Base-by-base conservation (phyloP, 1,140 invertebrate species). In the Lerema accius region DNA sequence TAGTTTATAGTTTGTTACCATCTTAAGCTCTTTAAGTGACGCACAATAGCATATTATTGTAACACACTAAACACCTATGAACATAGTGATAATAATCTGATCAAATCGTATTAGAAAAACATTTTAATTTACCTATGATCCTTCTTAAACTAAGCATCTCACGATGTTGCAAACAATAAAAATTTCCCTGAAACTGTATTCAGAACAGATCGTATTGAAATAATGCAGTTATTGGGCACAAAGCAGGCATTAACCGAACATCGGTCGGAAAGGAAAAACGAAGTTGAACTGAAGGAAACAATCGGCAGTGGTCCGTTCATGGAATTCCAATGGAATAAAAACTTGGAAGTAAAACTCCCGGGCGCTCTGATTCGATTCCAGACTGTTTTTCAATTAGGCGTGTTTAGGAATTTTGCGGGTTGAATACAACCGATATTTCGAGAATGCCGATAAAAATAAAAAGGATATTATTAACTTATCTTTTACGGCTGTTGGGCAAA, bases 351-450 rank as follows among this genome's bases (percentile, higher is more conserved):
- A 15, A 32, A 56, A 56, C 53, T 56, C 39, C n/a, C 35, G 4
- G 28, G 23, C 16, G 55, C 55, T 26, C 42, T 35, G 55, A 58
- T 58, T 58, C 55, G 9, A 46, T 46, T 58, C 42, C 42, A 28
- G 53, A 28, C 28, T 58, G 55, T 45, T 58, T 58, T 58, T 58
- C 55, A 58, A 46, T 58, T 46, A 58, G 55, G 42, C 26, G 26
- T 58, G 42, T 46, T 58, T 58, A 46, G 55, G 16, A 46, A 46
- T 58, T 58, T 58, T 45, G 39, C 26, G 53, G 53, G 40, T 45
- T 45, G 53, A 42, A 32, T 14, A 43, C 14, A 56, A 56, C 23
- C 39, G 13, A 32, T 49, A 49, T 26, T 26, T 9, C 26, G 26
- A 14, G 14, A 35, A 35, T n/a, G 11, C 13, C 23, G 46, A 49